phyloP scores from a whole-genome alignment of 2,888 invertebrate species.

The Orthonevra nobilis region DNA sequence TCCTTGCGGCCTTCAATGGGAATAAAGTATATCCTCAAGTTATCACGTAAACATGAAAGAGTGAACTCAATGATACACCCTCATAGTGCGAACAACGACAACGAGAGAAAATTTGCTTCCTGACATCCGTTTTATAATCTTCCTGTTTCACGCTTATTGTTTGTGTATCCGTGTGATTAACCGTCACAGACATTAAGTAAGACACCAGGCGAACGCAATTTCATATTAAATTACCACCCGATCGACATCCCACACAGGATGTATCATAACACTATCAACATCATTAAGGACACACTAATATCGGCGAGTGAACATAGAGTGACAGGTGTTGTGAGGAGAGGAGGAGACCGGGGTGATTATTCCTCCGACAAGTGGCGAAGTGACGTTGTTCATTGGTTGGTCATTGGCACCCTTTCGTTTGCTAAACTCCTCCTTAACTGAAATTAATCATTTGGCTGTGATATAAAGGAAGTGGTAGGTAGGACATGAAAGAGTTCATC shows the following conservation, averaged over 20 bases:
- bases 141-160: constrained; percentile 46
- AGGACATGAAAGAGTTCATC: neutral
- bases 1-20: constrained; percentile 32
- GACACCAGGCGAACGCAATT: constrained; percentile 48
- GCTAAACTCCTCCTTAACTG: constrained; percentile 55
- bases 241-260: constrained; percentile 55
- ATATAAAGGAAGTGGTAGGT: constrained; percentile 4
- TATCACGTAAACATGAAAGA: constrained; percentile 60
- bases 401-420: constrained; percentile 32
- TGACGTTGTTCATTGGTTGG: constrained; percentile 53
- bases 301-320: constrained; percentile 4
- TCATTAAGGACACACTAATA: constrained; percentile 38
- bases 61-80: constrained; percentile 45
- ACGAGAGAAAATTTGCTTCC: constrained; percentile 62
- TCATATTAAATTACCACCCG: constrained; percentile 61
- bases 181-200: constrained; percentile 48
- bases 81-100: constrained; percentile 38
- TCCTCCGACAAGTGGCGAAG: constrained; percentile 42
- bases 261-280: constrained; percentile 55
- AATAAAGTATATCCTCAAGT: constrained; percentile 52
- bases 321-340: constrained; percentile 46
- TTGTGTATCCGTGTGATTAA: constrained; percentile 60
- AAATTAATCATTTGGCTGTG: constrained; percentile 23
- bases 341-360: constrained; percentile 31
- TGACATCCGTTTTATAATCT: constrained; percentile 68